Evolutionary conservation across 2,797 vertebrate genomes (phyloP), one percentile per base, ranked within the genome.

Genomic region (Pangasius sanitwongsei): DNA sequence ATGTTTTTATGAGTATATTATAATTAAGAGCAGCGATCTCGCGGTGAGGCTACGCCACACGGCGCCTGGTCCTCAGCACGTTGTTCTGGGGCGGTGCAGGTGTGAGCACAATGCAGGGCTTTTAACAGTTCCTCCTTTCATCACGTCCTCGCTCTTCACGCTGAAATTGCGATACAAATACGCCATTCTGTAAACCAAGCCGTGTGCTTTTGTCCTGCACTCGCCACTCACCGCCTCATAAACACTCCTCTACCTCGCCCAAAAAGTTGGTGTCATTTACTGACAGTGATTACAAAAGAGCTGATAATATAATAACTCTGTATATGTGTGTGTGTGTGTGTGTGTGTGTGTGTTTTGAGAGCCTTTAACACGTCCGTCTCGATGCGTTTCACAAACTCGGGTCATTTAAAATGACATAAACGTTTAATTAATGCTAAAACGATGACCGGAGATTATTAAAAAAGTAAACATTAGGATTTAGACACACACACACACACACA

Each of bases 141-240:
- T 87, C 86, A 87, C 86, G 75, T 81, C 41, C 13, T 87, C 34
- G 75, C 75, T 81, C 86, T 65, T 53, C 83, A 86, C 72, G 78
- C 86, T 69, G 81, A 88, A 78, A 88, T 88, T 87, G 88, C 75
- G 85, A 87, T 82, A 83, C 90, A 85, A 84, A 87, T 87, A 89
- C 77, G 55, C 15, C 50, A 61, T 61, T 86, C 72, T 44, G 90
- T 89, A 91, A 90, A 82, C 83, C 86, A 31, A 87, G 55, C 85
- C 69, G 37, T 1, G 18, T 44, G 69, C 85, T 63, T 86, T 59
- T 59, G 69, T 74, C 59, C 83, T 37, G 67, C 83, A 72, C 67
- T 69, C 83, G 67, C 65, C 44, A 53, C 83, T 85, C 83, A 80
- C 37, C 4, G 82, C 61, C 82, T 44, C 82, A 50, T 83, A 78